Base-by-base conservation (phyloP, 2,888 invertebrate genomes). In the Trissoscelio sp. region DNA sequence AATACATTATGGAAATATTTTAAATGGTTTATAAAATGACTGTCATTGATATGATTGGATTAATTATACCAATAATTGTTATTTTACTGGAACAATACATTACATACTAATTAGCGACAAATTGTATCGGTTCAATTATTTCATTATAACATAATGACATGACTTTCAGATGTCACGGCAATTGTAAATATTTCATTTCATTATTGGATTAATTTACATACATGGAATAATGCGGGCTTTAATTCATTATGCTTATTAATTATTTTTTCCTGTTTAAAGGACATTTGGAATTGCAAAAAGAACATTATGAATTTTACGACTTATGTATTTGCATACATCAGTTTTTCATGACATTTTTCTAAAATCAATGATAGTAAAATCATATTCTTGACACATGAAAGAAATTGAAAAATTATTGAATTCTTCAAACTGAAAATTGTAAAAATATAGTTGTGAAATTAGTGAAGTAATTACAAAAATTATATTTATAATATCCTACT, bases 171-270 rank as follows among this genome's bases (percentile, higher is more conserved):
- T 7, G 51, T 51, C 37, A 18, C 5, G 12, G 4, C 31, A 34
- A 20, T 34, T 34, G 39, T 11, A 12, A 64, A 48, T 64, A 48
- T 64, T 64, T 64, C 31, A 48, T 64, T 48, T 64, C 20, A 34
- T 20, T 51, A 24, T 51, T 20, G 16, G 14, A 48, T 67, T 42
- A 53, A 53, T 67, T 53, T 53, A 48, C 64, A 51, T 14, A 44
- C 37, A 44, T 6, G 16, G 20, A 9, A 14, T 34, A 42, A 42
- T 14, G 14, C 14, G 12, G 3, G 14, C 14, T 42, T 42, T 42
- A 2, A 2, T 42, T 42, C 12, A 14, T 42, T 42, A 14, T 42
- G 11, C n/a, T 37, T 14, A 42, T 42, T 42, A 14, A 42, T 42
- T 42, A 42, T 42, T 14, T 7, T 37, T 11, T 37, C 28, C 7